A percentile compares a stretch with the other conserved stretches of the same genome.
Evolutionary conservation across 64 coral and sea anemone species (phyloP).

Genomic region (Stichodactyla helianthus): DNA sequence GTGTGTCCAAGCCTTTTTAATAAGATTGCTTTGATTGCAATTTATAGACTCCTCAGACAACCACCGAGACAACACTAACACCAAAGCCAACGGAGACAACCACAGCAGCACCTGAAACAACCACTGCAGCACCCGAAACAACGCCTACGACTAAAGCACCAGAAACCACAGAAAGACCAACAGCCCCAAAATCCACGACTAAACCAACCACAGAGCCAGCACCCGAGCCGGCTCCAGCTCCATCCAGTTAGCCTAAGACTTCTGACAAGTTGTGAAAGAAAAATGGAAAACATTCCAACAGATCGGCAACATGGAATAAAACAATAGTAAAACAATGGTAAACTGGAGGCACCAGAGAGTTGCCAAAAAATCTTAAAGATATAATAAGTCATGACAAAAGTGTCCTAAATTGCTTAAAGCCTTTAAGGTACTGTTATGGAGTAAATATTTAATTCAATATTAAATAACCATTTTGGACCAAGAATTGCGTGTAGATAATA

Average conservation of each 20-base stretch:
- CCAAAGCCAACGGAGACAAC: conserved; percentile 8
- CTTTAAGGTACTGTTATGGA: too few species aligned
- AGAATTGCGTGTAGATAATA: too few species aligned
- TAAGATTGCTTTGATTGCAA: too few species aligned
- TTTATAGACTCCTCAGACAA: too few species aligned
- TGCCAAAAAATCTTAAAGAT: neutral
- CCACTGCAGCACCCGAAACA: conserved; percentile 16
- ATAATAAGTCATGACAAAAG: neutral
- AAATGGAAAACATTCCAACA: neutral
- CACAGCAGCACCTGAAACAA: conserved; percentile 2
- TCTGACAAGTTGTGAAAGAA: neutral
- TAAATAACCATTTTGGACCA: too few species aligned
- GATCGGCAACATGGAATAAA: neutral
- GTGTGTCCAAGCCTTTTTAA: too few species aligned
- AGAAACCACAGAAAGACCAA: neutral
- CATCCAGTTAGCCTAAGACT: conserved; percentile 2
- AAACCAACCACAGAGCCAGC: conserved; percentile 11
- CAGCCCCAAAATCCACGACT: conserved; percentile 19
- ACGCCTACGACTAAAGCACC: neutral
- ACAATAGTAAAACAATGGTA: neutral
- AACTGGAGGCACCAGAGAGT: neutral
- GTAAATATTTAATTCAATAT: too few species aligned
- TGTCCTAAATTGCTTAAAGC: too few species aligned
- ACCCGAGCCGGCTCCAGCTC: neutral
- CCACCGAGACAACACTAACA: neutral